Base-by-base conservation (phyloP, 2,888 invertebrate species). In the Marronus borbonicus region DNA sequence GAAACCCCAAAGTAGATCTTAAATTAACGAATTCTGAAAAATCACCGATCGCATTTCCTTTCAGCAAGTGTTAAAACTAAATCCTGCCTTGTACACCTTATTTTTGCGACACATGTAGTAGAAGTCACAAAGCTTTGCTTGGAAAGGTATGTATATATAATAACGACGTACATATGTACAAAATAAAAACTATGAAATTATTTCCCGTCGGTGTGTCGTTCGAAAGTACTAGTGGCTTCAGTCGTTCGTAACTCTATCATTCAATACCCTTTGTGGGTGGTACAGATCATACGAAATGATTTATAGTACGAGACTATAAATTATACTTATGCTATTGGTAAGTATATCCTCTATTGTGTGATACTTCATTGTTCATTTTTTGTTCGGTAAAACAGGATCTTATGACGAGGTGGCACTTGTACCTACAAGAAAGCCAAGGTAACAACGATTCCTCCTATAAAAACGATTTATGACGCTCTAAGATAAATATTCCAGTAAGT, bases 201-300 rank as follows among this genome's bases (percentile, higher is more conserved):
- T 44, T 44, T 44, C 44, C 44, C 12, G 8, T 44, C 10, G 44
- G 12, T 44, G 12, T 44, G 44, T 12, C 44, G 8, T 44, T 44
- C 44, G 44, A 44, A 44, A 44, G 44, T 12, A 44, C 12, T 44
- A 44, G 44, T 44, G 44, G 12, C 12, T 8, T 44, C 44, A 44
- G 44, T 44, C 44, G 44, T 44, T 12, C 44, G 55, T 55, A 55
- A 20, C 20, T 55, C 20, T 17, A 55, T 55, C 55, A 55, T 65
- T 65, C 39, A 65, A 65, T 65, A 36, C 36, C 17, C 65, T 36
- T 65, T 65, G 65, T 65, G 65, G 65, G 65, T 65, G 65, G 39
- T 14, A 36, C 31, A 65, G 28, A 39, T n/a, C 31, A 44, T 36
- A 39, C 17, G 17, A n/a, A 4, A 39, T 65, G 39, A 65, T 65